Percentiles rank a stretch among this genome's conserved stretches.
phyloP scores from a whole-genome alignment of 2,888 invertebrate genomes.

The Dynastes grantii region DNA sequence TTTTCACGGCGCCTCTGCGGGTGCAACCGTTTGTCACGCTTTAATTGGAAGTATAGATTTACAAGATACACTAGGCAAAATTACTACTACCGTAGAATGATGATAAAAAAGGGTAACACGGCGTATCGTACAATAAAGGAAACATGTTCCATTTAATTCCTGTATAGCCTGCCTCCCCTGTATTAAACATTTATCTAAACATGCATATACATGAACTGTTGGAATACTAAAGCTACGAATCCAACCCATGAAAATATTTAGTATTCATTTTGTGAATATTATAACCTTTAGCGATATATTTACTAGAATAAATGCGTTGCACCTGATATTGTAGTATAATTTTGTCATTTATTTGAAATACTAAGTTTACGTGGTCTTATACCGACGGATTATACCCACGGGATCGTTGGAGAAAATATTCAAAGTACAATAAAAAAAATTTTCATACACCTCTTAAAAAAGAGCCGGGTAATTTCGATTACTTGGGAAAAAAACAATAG shows the following conservation, averaged over 20 bases:
- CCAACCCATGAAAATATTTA: conserved; percentile 40
- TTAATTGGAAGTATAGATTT: too few species aligned
- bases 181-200: conserved; percentile 35
- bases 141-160: conserved; percentile 25
- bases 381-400: background rate
- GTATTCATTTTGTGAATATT: conserved; percentile 46
- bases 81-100: background rate
- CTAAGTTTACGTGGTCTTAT: conserved; percentile 37
- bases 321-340: conserved; percentile 43
- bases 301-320: conserved; percentile 41
- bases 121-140: background rate
- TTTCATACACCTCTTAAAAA: too few species aligned
- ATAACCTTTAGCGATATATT: conserved; percentile 40
- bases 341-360: conserved; percentile 44
- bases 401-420: background rate
- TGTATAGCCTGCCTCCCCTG: background rate
- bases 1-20: too few species aligned
- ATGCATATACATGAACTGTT: conserved; percentile 40
- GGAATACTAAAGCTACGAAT: conserved; percentile 38
- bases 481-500: background rate
- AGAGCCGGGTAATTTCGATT: background rate
- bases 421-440: too few species aligned
- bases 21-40: too few species aligned
- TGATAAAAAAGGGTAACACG: background rate
- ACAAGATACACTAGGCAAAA: background rate